phyloP scores from a whole-genome alignment of 23 tunicate species.

The Trididemnum clinides region DNA sequence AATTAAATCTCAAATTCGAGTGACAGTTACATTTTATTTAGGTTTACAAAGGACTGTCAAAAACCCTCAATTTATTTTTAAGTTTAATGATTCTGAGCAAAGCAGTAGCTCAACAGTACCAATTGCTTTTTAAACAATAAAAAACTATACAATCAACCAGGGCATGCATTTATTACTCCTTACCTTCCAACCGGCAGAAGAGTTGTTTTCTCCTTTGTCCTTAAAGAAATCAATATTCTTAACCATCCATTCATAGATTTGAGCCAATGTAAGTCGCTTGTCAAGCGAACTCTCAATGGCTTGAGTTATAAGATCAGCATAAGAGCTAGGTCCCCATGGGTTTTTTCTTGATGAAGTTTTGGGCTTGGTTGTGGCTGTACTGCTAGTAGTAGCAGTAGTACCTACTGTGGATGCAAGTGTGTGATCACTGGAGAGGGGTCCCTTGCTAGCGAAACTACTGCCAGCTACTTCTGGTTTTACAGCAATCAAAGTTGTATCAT shows the following conservation, averaged over 20 bases:
- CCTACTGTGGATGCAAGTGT: neutral
- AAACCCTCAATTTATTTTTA: no score
- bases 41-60: no score
- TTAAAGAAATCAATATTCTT: constrained; percentile 90
- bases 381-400: neutral
- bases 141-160: no score
- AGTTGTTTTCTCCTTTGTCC: constrained; percentile 97
- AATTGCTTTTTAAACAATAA: no score
- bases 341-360: constrained; percentile 84
- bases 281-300: constrained; percentile 92
- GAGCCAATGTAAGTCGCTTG: constrained; percentile 83
- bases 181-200: constrained; percentile 99
- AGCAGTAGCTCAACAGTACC: no score
- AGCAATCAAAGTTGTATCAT: neutral
- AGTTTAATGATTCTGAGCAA: no score
- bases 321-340: constrained; percentile 91
- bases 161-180: neutral
- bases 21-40: no score
- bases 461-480: neutral
- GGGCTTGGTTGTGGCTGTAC: constrained; percentile 25
- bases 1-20: no score
- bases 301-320: constrained; percentile 94
- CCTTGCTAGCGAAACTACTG: neutral
- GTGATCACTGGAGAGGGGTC: neutral
- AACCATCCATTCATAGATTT: constrained; percentile 97